Base-by-base conservation (phyloP, 37 sponge, comb jelly and placozoan species). In the Ephydatia muelleri region DNA sequence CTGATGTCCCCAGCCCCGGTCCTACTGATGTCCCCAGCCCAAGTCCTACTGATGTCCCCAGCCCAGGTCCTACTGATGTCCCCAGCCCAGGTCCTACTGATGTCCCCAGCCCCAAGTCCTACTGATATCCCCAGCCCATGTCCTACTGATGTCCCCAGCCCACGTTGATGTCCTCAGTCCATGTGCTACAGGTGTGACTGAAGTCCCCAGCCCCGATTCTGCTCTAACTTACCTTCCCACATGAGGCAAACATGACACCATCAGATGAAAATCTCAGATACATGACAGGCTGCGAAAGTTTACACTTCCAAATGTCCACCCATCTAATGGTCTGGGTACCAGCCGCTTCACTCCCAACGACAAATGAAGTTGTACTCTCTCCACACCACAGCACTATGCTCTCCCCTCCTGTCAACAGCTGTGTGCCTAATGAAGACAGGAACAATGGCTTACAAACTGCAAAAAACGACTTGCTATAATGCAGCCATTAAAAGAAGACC, bases 231-330 rank as follows among this genome's bases (percentile, higher is more conserved):
- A 93, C 96, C 85, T 87, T 57, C 32, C 89, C 82, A 68, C 79
- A 78, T 37, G 95, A 69, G 14, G 97, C 95, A 91, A 96, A 96
- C 82, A 96, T 31, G 13, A 47, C 72, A 28, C 90, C 80, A 48
- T 91, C 90, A 6, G 90, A 83, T 0, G 97, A 91, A 43, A 91
- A 96, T 78, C 74, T 83, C 28, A 94, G 64, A 21, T 84, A 77
- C 30, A 49, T 37, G 36, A 87, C 38, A 27, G 92, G 84, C 8
- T 27, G 67, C 21, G 93, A 49, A 36, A 95, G 22, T 31, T 67
- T 67, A 68, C 85, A 77, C 40, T 35, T 76, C 94, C 94, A 93
- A 19, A 49, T 31, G 26, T 83, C 83, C 67, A 72, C 37, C 91
- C 87, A 90, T n/a, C 12, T 28, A 22, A 39, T 64, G 0, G 26